Evolutionary conservation across 2,797 vertebrate species (phyloP).

Genomic region (Tenualosa thibaudeaui): DNA sequence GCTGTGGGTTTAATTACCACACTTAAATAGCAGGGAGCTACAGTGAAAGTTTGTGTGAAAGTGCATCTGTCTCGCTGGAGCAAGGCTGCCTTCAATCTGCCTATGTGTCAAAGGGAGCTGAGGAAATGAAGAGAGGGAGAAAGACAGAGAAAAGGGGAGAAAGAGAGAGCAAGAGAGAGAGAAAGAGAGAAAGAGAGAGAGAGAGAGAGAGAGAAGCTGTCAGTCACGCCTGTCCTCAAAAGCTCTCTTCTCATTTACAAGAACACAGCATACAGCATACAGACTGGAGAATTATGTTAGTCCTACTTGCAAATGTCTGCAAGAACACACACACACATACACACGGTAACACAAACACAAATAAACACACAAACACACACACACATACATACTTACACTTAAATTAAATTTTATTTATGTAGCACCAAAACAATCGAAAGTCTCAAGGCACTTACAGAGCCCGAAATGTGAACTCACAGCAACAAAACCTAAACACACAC

Average conservation of each 20-base stretch:
- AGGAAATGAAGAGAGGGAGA: background rate
- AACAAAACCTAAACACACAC: background rate
- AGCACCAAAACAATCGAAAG: too few species aligned
- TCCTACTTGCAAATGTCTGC: background rate
- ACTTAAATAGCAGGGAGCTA: background rate
- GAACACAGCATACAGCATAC: background rate
- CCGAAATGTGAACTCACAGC: too few species aligned
- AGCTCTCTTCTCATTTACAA: background rate
- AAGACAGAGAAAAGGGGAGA: constrained; percentile 2
- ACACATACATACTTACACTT: background rate
- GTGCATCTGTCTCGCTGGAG: background rate
- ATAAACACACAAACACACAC: background rate
- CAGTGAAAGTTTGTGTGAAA: background rate
- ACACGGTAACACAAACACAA: background rate
- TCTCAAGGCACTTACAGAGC: too few species aligned
- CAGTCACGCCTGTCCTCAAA: background rate
- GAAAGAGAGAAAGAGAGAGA: background rate
- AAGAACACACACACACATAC: constrained; percentile 18
- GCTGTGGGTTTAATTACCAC: constrained; percentile 14
- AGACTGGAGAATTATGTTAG: background rate
- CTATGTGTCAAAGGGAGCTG: background rate
- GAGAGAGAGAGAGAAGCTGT: constrained; percentile 7
- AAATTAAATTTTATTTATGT: too few species aligned
- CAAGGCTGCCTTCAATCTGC: constrained; percentile 3
- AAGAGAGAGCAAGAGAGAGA: background rate